phyloP scores from a whole-genome alignment of 2,888 invertebrate genomes.

The Thymelicus lineola region DNA sequence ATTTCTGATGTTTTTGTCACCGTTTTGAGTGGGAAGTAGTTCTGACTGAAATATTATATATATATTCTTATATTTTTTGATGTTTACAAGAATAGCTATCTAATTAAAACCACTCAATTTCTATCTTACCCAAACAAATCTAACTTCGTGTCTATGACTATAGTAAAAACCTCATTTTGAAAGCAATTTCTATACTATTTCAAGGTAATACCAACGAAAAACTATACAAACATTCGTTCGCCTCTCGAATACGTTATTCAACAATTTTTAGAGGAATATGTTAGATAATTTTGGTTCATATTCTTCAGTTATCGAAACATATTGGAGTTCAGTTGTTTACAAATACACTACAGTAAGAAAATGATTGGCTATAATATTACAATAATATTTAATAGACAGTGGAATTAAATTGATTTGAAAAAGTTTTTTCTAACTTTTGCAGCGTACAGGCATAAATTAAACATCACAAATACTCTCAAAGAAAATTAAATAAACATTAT shows the following conservation, averaged over 20 bases:
- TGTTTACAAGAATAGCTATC: slow-evolving; percentile 15
- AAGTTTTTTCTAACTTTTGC: too few species aligned
- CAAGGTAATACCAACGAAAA: background rate
- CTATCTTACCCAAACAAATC: slow-evolving; percentile 11
- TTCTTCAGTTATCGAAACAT: too few species aligned
- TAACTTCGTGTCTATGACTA: slow-evolving; percentile 1
- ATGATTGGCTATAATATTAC: too few species aligned
- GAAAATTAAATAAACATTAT: too few species aligned
- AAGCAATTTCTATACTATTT: slow-evolving; percentile 19
- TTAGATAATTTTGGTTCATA: too few species aligned
- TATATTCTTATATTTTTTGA: background rate
- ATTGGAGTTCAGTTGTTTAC: too few species aligned
- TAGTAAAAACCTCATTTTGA: background rate
- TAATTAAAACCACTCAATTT: slow-evolving; percentile 13
- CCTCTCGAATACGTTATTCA: background rate
- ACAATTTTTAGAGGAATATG: too few species aligned
- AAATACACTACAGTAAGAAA: too few species aligned
- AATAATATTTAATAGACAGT: too few species aligned
- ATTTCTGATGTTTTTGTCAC: background rate
- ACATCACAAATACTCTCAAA: too few species aligned
- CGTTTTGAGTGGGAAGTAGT: background rate
- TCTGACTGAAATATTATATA: background rate
- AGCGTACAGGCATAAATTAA: too few species aligned
- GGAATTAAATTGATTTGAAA: too few species aligned
- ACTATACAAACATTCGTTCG: slow-evolving; percentile 18